Base-by-base conservation (phyloP, 1,140 invertebrate species). In the Drosophila fuyamai region DNA sequence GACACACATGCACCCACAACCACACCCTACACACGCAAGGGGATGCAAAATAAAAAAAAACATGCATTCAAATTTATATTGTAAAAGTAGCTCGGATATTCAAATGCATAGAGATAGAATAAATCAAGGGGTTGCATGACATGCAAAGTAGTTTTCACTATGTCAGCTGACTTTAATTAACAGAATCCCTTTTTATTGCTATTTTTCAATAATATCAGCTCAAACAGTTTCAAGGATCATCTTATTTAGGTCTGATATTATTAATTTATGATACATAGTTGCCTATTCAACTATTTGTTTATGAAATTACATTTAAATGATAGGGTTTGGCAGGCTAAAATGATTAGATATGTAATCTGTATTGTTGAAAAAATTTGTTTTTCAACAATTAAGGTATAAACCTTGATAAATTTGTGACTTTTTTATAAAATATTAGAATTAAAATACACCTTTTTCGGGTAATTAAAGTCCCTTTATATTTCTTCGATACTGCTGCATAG, bases 51-150 rank as follows among this genome's bases (percentile, higher is more conserved):
- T 47, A 57, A 76, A 67, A 71, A 75, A 40, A 70, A 75, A 40
- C 23, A 23, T 68, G 76, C 66, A 79, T 84, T 76, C 47, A 78
- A 82, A 82, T 82, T 75, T 70, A 60, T 76, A 59, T 67, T 51
- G 54, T 50, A 50, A 61, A 74, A 68, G 38, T 61, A 65, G 74
- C 50, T 63, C 18, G 53, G 32, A 74, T 58, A 73, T 65, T 65
- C 56, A 62, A 67, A 76, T 54, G 84, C 41, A 72, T 47, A 61
- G 8, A 35, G 13, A 41, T 50, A 23, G 29, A 44, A 36, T 10
- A 12, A 10, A 40, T 54, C 13, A 16, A 41, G 18, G 44, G 50
- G 12, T 35, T 1, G 27, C 4, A 1, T 35, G 41, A 36, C 47
- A 65, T 61, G 51, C 36, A 35, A 68, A 61, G 7, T 16, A 35